Evolutionary conservation across 2,888 invertebrate species (phyloP).

Genomic region (Xestia c-nigrum): DNA sequence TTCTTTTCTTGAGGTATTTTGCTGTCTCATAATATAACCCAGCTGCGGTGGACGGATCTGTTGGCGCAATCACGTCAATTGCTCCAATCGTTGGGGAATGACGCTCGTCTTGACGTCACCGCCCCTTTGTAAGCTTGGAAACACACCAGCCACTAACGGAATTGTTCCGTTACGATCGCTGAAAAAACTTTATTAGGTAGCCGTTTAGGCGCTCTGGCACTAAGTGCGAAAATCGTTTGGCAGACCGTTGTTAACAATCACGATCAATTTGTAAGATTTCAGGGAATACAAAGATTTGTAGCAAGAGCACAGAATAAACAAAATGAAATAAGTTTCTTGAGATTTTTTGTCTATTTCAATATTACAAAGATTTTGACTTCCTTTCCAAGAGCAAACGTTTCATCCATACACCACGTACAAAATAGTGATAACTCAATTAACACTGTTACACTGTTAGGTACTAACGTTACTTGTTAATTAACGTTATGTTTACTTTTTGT

Average conservation of each 20-base stretch:
- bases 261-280: constrained; percentile 13
- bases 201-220: constrained; percentile 30
- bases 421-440: constrained; percentile 23
- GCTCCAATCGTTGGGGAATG: constrained; percentile 83
- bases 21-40: constrained; percentile 44
- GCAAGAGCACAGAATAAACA: too few relatives aligned
- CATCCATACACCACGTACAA: background rate
- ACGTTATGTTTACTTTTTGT: constrained; percentile 74
- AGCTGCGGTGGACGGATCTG: constrained; percentile 64
- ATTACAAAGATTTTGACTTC: background rate
- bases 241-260: constrained; percentile 16
- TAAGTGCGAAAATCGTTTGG: constrained; percentile 35
- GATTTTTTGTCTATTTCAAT: background rate
- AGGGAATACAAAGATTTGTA: constrained; percentile 11
- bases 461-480: constrained; percentile 28
- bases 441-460: background rate
- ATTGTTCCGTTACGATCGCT: constrained; percentile 76
- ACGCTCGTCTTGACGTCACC: constrained; percentile 86
- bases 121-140: constrained; percentile 81
- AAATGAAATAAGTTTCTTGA: constrained; percentile 19
- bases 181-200: constrained; percentile 59
- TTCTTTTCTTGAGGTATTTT: constrained; percentile 51
- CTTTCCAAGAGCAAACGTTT: constrained; percentile 3
- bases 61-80: constrained; percentile 86
- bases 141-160: constrained; percentile 77